Evolutionary conservation across 2,113 vertebrate genomes (phyloP).

Genomic region (Calypte anna): DNA sequence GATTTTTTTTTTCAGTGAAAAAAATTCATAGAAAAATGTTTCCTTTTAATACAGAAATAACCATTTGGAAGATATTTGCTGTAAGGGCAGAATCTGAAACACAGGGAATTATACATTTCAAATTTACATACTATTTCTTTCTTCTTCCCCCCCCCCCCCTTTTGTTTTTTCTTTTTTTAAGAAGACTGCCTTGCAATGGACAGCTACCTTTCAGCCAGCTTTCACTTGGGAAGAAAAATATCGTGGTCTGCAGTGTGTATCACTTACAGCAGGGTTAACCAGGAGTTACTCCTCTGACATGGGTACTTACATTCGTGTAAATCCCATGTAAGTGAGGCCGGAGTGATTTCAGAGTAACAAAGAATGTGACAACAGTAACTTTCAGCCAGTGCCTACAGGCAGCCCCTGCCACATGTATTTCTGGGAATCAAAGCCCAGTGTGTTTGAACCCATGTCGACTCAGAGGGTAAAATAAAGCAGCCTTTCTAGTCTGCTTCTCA

Average conservation of each 20-base stretch:
- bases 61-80: not conserved
- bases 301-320: conserved; percentile 1
- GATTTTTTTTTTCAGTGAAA: not conserved
- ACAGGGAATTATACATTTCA: not conserved
- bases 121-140: not conserved
- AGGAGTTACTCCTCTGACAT: not conserved
- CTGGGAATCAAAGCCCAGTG: conserved; percentile 33
- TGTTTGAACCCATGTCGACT: not conserved
- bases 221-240: not conserved
- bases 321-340: not conserved
- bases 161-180: too few relatives aligned
- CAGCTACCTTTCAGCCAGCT: not conserved
- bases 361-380: conserved; percentile 53
- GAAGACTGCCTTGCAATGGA: not conserved
- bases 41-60: not conserved
- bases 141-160: not conserved
- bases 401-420: conserved; percentile 2
- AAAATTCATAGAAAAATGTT: not conserved
- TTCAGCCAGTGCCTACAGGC: conserved; percentile 2
- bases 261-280: conserved; percentile 21
- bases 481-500: conserved; percentile 38
- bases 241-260: not conserved
- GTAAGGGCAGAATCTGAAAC: not conserved
- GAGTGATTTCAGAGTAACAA: conserved; percentile 43
- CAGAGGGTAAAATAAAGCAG: conserved; percentile 43